A percentile compares a stretch with the other conserved stretches of the same genome.
Evolutionary conservation across 1,140 invertebrate genomes (phyloP).

Genomic region (Pseudomyrmex dendroicus): DNA sequence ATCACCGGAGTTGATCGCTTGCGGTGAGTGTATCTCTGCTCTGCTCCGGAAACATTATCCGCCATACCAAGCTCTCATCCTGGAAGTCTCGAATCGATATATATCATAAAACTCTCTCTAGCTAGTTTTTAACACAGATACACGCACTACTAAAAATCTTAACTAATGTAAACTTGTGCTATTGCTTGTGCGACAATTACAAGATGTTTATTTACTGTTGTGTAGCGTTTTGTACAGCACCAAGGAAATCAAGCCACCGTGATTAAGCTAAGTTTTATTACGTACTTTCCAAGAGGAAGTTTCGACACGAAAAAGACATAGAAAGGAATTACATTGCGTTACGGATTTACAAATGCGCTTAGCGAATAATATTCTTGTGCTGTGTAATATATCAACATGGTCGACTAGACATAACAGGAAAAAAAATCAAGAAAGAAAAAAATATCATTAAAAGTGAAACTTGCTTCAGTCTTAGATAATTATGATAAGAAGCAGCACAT

Average conservation of each 20-base stretch:
- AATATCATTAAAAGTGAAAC: slow-evolving; percentile 51
- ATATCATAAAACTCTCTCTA: neutral
- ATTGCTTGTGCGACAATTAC: slow-evolving; percentile 24
- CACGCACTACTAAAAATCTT: neutral
- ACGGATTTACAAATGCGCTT: slow-evolving; percentile 40
- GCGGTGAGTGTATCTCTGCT: slow-evolving; percentile 87
- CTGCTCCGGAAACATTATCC: slow-evolving; percentile 9
- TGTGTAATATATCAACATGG: neutral
- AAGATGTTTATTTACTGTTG: slow-evolving; percentile 43
- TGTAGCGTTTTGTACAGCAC: slow-evolving; percentile 28
- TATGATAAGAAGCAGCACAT: slow-evolving; percentile 26
- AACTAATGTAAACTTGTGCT: neutral
- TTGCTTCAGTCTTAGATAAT: slow-evolving; percentile 10
- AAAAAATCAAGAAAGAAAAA: neutral
- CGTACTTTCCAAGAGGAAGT: slow-evolving; percentile 56
- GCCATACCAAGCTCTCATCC: neutral
- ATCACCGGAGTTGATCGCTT: slow-evolving; percentile 91
- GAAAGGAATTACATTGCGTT: slow-evolving; percentile 47
- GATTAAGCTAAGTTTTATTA: slow-evolving; percentile 53
- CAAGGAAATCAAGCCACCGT: slow-evolving; percentile 26
- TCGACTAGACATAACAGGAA: slow-evolving; percentile 15
- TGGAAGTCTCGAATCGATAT: neutral
- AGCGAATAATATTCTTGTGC: neutral
- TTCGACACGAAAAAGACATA: slow-evolving; percentile 67
- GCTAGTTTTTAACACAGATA: neutral